Percentiles rank a stretch among this genome's conserved stretches.
Conservation (phyloP, 2,113 vertebrate genomes). For the Platysternon megacephalum region DNA sequence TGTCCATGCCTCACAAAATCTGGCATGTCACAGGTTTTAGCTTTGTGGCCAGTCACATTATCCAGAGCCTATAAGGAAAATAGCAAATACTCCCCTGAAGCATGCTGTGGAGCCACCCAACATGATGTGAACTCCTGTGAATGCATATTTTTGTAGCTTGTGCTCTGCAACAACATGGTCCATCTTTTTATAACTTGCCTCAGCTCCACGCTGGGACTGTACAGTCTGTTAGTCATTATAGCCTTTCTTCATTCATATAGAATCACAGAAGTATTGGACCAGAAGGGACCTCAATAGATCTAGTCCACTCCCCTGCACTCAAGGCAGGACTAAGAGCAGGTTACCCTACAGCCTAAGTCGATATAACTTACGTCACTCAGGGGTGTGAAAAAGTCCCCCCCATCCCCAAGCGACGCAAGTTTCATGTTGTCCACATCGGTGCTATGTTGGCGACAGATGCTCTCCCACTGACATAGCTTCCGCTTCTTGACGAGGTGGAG, state of each 20-base stretch:
- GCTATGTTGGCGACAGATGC: too few relatives aligned
- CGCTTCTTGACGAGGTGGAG: too few relatives aligned
- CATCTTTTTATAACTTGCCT: neutral
- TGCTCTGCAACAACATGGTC: slow-evolving; percentile 29
- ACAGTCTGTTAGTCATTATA: accelerated
- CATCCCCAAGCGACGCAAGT: too few relatives aligned
- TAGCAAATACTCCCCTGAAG: neutral
- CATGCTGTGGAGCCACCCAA: neutral
- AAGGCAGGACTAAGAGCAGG: neutral
- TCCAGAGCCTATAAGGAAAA: neutral
- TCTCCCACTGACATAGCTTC: too few relatives aligned
- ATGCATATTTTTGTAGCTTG: neutral
- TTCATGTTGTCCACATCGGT: too few relatives aligned
- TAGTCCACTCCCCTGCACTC: neutral
- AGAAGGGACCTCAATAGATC: neutral
- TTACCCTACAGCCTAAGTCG: too few relatives aligned
- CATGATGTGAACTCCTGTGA: neutral
- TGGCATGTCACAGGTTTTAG: neutral
- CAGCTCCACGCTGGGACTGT: neutral
- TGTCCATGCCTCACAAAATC: neutral
- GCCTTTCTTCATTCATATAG: neutral
- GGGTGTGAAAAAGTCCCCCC: too few relatives aligned
- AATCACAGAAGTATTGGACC: neutral
- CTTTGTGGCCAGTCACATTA: slow-evolving; percentile 18
- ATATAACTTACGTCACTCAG: too few relatives aligned